A percentile compares a stretch with the other conserved stretches of the same genome.
These are phyloP conservation scores for Ptyas mucosa DNA, from an alignment of 2,113 vertebrate species.

Conservation along the genomic window DNA sequence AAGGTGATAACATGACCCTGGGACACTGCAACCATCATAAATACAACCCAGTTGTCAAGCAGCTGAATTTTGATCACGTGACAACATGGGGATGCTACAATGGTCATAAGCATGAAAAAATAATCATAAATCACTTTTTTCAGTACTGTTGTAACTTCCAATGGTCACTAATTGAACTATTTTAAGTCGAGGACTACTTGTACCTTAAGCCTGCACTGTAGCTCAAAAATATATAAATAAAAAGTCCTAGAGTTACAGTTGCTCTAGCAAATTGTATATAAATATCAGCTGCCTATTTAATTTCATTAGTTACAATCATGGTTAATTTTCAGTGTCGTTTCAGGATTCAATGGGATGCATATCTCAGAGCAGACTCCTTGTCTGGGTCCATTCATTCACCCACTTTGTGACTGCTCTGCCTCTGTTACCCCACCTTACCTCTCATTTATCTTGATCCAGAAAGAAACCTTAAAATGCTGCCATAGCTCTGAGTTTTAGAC, in stretches of 20 bases:
- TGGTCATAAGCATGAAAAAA: too few species aligned
- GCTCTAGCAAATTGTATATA: neutral
- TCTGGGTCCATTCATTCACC: neutral
- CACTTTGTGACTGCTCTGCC: neutral
- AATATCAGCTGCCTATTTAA: neutral
- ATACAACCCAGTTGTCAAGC: too few species aligned
- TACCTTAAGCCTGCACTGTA: too few species aligned
- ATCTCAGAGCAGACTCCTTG: neutral
- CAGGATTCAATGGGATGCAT: neutral
- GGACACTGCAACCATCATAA: too few species aligned
- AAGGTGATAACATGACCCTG: too few species aligned
- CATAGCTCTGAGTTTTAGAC: neutral
- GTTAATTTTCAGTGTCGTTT: neutral
- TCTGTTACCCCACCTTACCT: neutral
- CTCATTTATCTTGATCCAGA: neutral
- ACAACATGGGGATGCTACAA: too few species aligned
- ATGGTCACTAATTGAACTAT: too few species aligned
- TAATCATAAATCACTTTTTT: too few species aligned
- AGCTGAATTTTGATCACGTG: too few species aligned
- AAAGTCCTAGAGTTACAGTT: neutral
- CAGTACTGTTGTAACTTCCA: too few species aligned
- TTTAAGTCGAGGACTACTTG: too few species aligned
- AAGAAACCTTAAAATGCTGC: neutral
- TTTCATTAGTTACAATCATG: neutral
- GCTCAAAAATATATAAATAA: neutral